phyloP scores from a whole-genome alignment of 2,797 vertebrate genomes.

The Pantherophis alleghaniensis region DNA sequence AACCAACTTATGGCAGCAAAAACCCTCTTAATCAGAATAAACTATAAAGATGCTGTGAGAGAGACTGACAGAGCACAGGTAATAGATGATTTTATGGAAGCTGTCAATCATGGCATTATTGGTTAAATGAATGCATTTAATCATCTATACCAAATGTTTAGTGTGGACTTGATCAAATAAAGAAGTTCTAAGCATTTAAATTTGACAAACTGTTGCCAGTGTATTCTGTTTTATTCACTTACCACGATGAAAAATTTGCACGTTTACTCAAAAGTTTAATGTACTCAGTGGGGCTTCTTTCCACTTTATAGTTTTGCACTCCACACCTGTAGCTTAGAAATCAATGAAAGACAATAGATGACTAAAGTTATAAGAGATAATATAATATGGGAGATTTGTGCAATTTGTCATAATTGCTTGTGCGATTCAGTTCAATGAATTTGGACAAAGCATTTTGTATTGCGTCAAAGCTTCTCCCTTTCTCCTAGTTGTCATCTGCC shows the following conservation, averaged over 20 bases:
- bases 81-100: neutral
- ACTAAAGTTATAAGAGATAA: neutral
- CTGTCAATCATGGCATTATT: neutral
- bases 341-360: neutral
- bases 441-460: neutral
- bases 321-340: neutral
- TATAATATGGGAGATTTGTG: neutral
- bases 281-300: neutral
- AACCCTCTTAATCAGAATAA: neutral
- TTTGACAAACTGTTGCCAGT: neutral
- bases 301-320: neutral
- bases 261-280: neutral
- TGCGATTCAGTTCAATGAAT: neutral
- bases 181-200: neutral
- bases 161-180: neutral
- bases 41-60: neutral
- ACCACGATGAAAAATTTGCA: neutral
- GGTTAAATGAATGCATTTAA: neutral
- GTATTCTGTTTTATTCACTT: neutral
- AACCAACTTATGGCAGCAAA: slow-evolving; percentile 16
- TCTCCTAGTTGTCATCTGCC: neutral
- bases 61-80: neutral
- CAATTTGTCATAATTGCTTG: neutral
- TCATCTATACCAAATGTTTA: neutral
- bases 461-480: neutral